phyloP scores from a whole-genome alignment of 2,113 vertebrate genomes.

The Eudyptes chrysolophus region DNA sequence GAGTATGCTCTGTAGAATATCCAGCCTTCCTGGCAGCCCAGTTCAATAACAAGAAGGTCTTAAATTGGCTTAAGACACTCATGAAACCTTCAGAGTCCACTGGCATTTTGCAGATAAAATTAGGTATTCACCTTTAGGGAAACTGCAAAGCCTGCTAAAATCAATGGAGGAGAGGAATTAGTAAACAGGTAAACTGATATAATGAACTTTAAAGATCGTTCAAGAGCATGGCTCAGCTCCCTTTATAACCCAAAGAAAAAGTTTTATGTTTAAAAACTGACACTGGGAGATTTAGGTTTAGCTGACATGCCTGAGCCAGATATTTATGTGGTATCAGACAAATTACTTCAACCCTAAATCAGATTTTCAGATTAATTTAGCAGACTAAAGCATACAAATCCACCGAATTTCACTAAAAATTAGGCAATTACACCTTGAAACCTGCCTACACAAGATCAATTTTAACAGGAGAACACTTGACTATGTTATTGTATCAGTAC shows the following conservation, averaged over 20 bases:
- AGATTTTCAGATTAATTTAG: not conserved
- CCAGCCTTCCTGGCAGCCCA: not conserved
- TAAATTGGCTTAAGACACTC: not conserved
- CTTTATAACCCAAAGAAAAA: not conserved
- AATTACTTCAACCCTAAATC: not conserved
- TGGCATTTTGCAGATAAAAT: not conserved
- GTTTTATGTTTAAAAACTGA: not conserved
- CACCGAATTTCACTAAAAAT: not conserved
- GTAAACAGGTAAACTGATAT: not conserved
- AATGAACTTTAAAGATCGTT: not conserved
- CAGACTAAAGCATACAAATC: not conserved
- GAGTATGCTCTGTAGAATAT: not conserved
- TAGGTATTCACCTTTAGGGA: not conserved
- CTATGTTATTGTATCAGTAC: not conserved
- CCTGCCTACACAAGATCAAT: not conserved
- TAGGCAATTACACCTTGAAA: not conserved
- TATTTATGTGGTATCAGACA: not conserved
- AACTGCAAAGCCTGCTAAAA: not conserved
- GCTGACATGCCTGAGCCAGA: not conserved
- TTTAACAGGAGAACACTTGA: not conserved
- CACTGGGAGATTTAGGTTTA: not conserved
- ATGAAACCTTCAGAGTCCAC: not conserved
- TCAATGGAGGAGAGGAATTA: not conserved
- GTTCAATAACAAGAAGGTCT: not conserved
- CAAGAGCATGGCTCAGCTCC: not conserved